phyloP scores from a whole-genome alignment of 2,113 vertebrate species.

The Coryphaenoides rupestris region DNA sequence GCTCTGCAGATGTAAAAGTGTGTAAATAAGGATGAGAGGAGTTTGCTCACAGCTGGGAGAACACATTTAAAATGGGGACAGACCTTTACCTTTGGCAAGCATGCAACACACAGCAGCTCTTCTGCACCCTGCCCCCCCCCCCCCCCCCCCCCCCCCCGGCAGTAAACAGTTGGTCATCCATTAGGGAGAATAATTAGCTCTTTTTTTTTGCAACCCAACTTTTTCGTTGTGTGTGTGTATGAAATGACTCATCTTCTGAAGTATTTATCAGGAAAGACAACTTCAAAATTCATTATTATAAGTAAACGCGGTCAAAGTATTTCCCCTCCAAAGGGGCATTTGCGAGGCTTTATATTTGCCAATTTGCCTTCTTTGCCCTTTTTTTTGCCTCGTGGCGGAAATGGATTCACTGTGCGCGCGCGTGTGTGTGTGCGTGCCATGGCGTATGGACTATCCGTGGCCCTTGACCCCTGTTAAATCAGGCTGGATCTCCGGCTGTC shows the following conservation, averaged over 20 bases:
- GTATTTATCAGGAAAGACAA: too few species aligned
- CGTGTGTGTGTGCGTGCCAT: too few species aligned
- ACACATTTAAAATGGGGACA: constrained; percentile 20
- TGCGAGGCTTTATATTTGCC: too few species aligned
- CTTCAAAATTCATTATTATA: background rate
- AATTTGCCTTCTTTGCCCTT: too few species aligned
- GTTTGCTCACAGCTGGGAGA: constrained; percentile 30
- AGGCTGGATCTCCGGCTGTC: constrained; percentile 14
- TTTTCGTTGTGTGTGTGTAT: too few species aligned
- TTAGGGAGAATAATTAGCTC: constrained; percentile 14
- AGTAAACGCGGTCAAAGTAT: background rate
- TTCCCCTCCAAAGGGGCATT: background rate
- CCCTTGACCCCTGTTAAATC: constrained; percentile 31
- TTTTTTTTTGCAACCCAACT: constrained; percentile 15
- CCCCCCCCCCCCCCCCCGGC: background rate
- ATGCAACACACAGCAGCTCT: constrained; percentile 36
- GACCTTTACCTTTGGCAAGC: constrained; percentile 32
- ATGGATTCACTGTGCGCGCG: too few species aligned
- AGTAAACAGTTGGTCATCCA: constrained; percentile 33
- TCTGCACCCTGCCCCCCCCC: background rate
- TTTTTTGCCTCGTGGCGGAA: background rate
- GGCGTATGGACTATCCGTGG: background rate
- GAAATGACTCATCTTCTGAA: too few species aligned
- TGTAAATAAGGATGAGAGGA: constrained; percentile 18
- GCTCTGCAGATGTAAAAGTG: constrained; percentile 7